Evolutionary conservation across 2,888 invertebrate genomes (phyloP), one percentile per base, ranked within the genome.

Genomic region (Platycnemis pennipes): DNA sequence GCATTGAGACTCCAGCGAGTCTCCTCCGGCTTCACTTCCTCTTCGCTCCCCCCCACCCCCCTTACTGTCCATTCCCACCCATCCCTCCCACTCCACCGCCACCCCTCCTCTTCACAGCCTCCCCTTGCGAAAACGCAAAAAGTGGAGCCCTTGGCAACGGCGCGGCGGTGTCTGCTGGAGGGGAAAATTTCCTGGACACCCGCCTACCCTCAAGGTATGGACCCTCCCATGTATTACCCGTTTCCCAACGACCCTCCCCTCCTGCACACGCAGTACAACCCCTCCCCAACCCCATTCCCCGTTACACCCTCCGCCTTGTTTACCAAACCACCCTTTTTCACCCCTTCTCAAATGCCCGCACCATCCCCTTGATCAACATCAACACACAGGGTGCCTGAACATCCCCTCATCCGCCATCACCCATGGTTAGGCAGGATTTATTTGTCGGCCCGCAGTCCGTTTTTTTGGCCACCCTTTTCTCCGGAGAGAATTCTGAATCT

Each of bases 171-270:
- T 11, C 13, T 49, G 1, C 13, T 49, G 49, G 49, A 49, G 31
- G 77, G 77, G 77, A 22, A 19, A 89, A 7, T 26, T 91, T 91
- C 91, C 91, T 91, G 91, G 91, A 91, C 91, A 89, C 56, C 89
- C 89, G 11, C 49, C 13, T 42, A 26, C 63, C 91, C 87, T 26
- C 45, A 13, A 45, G 45, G 45, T 26, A 44, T 91, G 91, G 91
- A 91, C 63, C 63, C 56, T 91, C 91, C 91, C 91, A 19, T 37
- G 42, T 63, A 91, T 91, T 69, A 91, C 91, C 53, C 91, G 91
- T 91, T 91, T 91, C 91, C 91, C 63, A 44, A 44, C 63, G 91
- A 56, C 91, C 63, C 42, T 69, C 69, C 89, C 26, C 53, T 7
- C 7, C 89, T 56, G 56, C 46, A 44, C 46, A 87, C 53, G 13